Percentiles rank a stretch among this genome's conserved stretches.
phyloP scores from a whole-genome alignment of 2,797 vertebrate genomes.

The Mus caroli region DNA sequence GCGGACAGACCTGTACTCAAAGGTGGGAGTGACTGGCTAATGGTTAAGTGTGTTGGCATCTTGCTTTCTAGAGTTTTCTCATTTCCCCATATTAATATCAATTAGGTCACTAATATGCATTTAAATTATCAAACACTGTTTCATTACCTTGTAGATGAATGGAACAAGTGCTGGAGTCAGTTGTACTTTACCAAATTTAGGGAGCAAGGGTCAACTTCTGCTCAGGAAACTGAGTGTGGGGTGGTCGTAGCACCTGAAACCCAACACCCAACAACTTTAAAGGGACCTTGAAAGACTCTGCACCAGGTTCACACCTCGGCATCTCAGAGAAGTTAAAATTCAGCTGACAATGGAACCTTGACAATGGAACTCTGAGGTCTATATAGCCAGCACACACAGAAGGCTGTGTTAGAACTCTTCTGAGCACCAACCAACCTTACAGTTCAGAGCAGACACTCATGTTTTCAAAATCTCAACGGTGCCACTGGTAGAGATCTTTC shows the following conservation, averaged over 20 bases:
- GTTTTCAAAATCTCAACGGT: constrained; percentile 27
- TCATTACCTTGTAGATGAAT: background rate
- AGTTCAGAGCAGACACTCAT: background rate
- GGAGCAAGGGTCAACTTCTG: background rate
- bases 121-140: constrained; percentile 38
- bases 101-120: background rate
- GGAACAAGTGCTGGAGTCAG: background rate
- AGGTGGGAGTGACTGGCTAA: background rate
- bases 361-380: background rate
- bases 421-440: background rate
- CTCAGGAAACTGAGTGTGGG: background rate
- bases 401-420: background rate
- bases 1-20: background rate
- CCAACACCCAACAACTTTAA: background rate
- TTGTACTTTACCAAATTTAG: background rate
- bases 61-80: background rate
- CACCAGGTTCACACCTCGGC: background rate
- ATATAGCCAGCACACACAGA: background rate
- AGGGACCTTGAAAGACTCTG: background rate
- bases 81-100: background rate
- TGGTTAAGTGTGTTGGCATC: background rate
- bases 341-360: background rate
- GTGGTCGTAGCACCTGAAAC: background rate
- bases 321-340: constrained; percentile 28
- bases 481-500: background rate